Evolutionary conservation across 2,797 vertebrate species (phyloP).

Genomic region (Sparus aurata): DNA sequence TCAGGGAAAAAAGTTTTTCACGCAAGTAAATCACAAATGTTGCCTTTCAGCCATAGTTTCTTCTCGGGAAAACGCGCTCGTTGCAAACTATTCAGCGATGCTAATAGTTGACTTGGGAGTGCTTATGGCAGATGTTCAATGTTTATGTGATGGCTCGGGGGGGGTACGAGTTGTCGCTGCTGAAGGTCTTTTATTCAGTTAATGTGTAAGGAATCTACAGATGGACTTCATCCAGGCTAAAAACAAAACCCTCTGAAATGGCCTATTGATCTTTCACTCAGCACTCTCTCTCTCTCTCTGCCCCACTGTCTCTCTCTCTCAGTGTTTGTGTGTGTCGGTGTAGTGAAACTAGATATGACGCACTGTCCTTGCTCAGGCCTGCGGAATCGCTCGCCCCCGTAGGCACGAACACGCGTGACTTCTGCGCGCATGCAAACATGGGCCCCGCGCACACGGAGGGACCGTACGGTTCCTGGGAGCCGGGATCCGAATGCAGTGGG

Average conservation of each 20-base stretch:
- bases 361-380: slow-evolving; percentile 58
- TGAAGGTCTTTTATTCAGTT: slow-evolving; percentile 75
- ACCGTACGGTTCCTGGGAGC: slow-evolving; percentile 46
- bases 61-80: slow-evolving; percentile 30
- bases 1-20: slow-evolving; percentile 29
- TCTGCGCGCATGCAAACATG: slow-evolving; percentile 61
- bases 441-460: slow-evolving; percentile 43
- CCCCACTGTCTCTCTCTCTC: neutral
- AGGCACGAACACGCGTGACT: neutral
- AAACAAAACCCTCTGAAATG: slow-evolving; percentile 87
- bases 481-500: slow-evolving; percentile 72
- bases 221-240: slow-evolving; percentile 86
- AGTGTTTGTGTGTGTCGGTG: slow-evolving; percentile 25
- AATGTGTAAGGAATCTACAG: slow-evolving; percentile 85
- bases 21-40: slow-evolving; percentile 27
- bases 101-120: slow-evolving; percentile 87
- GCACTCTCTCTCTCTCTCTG: slow-evolving; percentile 30
- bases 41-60: slow-evolving; percentile 37
- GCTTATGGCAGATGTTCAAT: slow-evolving; percentile 84
- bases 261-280: slow-evolving; percentile 74
- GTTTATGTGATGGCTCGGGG: slow-evolving; percentile 84
- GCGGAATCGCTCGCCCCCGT: slow-evolving; percentile 26
- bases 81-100: slow-evolving; percentile 53
- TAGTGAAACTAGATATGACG: slow-evolving; percentile 61
- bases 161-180: slow-evolving; percentile 70